Conservation (phyloP, 2,888 invertebrate species). For the Trachelus stipa region DNA sequence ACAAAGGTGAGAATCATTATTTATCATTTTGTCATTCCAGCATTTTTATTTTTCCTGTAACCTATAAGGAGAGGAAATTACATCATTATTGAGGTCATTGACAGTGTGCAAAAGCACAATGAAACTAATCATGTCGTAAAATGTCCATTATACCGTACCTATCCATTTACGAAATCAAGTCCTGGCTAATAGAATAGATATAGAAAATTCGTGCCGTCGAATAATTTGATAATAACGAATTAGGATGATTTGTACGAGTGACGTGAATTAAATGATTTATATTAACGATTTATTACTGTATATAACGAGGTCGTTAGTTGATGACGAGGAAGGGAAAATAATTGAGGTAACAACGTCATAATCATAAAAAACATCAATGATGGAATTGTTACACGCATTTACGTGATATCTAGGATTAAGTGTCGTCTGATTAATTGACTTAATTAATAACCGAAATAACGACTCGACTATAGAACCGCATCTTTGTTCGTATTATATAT, state of each 20-base stretch:
- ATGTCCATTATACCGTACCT: not conserved
- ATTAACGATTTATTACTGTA: not conserved
- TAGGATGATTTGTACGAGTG: not conserved
- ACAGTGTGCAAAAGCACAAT: not conserved
- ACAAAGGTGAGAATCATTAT: slow-evolving; percentile 51
- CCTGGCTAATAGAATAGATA: not conserved
- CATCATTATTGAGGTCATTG: not conserved
- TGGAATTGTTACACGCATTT: not conserved
- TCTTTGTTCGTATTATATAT: not conserved
- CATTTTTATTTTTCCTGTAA: not conserved
- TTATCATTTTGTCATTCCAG: not conserved
- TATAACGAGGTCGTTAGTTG: slow-evolving; percentile 8
- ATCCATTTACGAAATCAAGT: not conserved
- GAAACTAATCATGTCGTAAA: not conserved
- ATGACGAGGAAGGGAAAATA: not conserved
- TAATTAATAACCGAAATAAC: not conserved
- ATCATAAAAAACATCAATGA: slow-evolving; percentile 1
- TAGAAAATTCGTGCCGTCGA: not conserved
- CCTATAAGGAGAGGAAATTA: not conserved
- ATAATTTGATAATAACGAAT: not conserved
- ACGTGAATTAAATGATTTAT: not conserved
- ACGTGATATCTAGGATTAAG: slow-evolving; percentile 1
- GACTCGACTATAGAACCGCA: not conserved
- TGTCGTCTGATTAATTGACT: not conserved
- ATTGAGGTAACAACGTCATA: not conserved